These are phyloP conservation scores for Gymnocheta viridis DNA, from an alignment of 2,888 invertebrate species.

Conservation along the genomic window DNA sequence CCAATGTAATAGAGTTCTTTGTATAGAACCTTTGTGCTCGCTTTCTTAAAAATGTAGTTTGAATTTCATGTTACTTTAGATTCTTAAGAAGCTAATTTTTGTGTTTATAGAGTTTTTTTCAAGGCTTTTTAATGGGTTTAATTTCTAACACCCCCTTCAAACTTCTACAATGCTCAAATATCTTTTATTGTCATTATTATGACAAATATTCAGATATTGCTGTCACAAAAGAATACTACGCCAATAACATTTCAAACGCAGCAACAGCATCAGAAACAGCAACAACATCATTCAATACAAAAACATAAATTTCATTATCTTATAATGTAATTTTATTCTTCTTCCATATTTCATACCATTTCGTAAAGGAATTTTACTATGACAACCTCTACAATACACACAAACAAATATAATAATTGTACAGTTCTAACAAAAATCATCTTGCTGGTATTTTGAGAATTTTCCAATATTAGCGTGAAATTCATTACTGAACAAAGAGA, in stretches of 20 bases:
- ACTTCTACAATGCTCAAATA: background rate
- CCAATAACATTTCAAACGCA: slow-evolving; percentile 21
- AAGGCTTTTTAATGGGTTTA: slow-evolving; percentile 3
- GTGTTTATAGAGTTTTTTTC: background rate
- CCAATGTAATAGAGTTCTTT: no score
- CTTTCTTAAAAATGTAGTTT: no score
- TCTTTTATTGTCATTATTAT: slow-evolving; percentile 21
- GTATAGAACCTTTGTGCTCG: no score
- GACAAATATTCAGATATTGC: slow-evolving; percentile 27
- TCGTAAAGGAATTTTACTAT: slow-evolving; percentile 21
- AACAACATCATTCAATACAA: slow-evolving; percentile 41
- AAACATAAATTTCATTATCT: slow-evolving; percentile 55
- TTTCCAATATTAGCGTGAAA: slow-evolving; percentile 59
- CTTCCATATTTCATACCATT: slow-evolving; percentile 4
- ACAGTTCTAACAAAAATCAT: background rate
- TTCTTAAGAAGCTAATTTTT: background rate
- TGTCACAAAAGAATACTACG: slow-evolving; percentile 1
- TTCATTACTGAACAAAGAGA: slow-evolving; percentile 41
- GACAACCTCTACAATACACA: slow-evolving; percentile 24
- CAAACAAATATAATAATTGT: background rate
- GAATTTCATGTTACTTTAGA: no score
- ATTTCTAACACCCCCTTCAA: background rate
- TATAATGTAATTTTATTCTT: slow-evolving; percentile 57
- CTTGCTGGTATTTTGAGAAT: slow-evolving; percentile 47
- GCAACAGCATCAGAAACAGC: slow-evolving; percentile 38